These are phyloP conservation scores for Epizoanthus ramosus DNA, from an alignment of 92 coral and sea anemone species.

Conservation along the genomic window DNA sequence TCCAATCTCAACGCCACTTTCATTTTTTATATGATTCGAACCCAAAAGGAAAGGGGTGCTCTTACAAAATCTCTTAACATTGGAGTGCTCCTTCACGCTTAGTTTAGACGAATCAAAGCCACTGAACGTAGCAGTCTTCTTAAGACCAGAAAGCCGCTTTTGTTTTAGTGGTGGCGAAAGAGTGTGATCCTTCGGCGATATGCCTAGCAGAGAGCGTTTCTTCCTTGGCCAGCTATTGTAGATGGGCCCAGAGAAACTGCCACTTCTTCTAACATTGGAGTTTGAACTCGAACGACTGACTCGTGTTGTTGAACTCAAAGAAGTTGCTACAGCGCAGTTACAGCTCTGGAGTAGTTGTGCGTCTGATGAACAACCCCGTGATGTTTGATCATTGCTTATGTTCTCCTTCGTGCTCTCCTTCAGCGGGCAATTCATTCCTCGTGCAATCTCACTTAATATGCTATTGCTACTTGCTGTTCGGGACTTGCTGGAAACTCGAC, in stretches of 20 bases:
- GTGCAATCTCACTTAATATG: constrained; percentile 72
- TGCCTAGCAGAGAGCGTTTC: constrained; percentile 44
- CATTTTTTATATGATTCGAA: constrained; percentile 75
- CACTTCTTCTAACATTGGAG: constrained; percentile 39
- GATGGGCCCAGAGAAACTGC: constrained; percentile 66
- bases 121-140: constrained; percentile 83
- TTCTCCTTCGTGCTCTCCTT: constrained; percentile 42
- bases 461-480: constrained; percentile 42
- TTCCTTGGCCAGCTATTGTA: constrained; percentile 83
- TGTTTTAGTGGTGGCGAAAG: constrained; percentile 85
- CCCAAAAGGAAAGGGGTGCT: constrained; percentile 64
- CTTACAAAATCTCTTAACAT: constrained; percentile 29
- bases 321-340: not conserved
- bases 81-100: not conserved
- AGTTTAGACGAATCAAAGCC: constrained; percentile 79
- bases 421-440: constrained; percentile 61
- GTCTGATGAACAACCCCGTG: constrained; percentile 29
- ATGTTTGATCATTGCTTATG: constrained; percentile 48
- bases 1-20: constrained; percentile 80
- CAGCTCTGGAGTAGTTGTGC: too few relatives aligned
- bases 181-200: constrained; percentile 32
- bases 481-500: constrained; percentile 40
- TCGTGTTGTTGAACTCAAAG: not conserved
- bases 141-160: constrained; percentile 57
- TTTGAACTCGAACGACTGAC: not conserved